Evolutionary conservation across 1,140 invertebrate species (phyloP), one percentile per base, ranked within the genome.

Genomic region (Orussus abietinus): DNA sequence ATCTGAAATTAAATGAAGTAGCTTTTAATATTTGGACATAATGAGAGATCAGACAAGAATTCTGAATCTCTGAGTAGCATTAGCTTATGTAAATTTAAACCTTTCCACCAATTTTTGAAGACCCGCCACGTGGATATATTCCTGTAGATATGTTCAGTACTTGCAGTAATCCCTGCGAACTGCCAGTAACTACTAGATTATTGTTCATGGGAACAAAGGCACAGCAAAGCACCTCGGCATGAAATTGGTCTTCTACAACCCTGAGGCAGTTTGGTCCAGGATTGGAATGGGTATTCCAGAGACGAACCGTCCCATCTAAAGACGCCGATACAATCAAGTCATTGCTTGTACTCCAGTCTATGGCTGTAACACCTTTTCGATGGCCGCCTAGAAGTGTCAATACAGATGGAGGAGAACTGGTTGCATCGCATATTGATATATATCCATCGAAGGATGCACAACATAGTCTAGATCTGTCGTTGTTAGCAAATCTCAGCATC

Each of bases 401-500:
- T 14, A 92, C 82, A 38, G 76, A 78, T 3, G 88, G 86, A 5
- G 81, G 82, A 4, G 75, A 77, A 28, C 50, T 55, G 4, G 53
- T 59, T 7, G 76, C 72, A 66, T 92, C 85, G 71, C 87, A 92
- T 34, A 94, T 83, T 1, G 88, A 90, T 13, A 92, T 69, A 3
- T 78, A 82, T 1, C 85, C 84, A 72, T 93, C 90, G 37, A 85
- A 67, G 2, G 89, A 92, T 15, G 82, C 86, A 63, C 86, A 90
- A 34, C 87, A 89, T 20, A 93, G 71, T 49, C 82, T 79, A 4
- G 85, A 84, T 39, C 81, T 80, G 59, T 93, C 88, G 72, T 92
- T 90, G 68, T 92, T 88, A 0, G 88, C 89, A 79, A 93, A 94
- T 67, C 87, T 88, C 3, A 92, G 76, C 67, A 86, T 81, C n/a